A percentile compares a stretch with the other conserved stretches of the same genome.
These are phyloP conservation scores for Lindbergichthys nudifrons DNA, from an alignment of 2,797 vertebrate species.

Conservation along the genomic window DNA sequence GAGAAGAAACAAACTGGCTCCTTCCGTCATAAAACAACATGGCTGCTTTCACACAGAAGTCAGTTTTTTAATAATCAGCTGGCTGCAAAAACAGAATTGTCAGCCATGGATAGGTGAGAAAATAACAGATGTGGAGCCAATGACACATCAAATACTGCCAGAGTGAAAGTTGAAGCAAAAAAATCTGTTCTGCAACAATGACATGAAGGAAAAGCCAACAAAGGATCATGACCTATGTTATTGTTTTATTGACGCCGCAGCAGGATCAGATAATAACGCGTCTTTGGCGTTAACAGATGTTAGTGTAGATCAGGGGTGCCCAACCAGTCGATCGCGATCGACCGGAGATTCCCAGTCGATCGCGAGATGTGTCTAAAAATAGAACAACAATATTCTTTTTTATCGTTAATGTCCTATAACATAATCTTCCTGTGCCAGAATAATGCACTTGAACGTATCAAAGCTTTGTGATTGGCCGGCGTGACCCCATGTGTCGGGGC, in stretches of 20 bases:
- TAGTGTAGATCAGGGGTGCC: not conserved
- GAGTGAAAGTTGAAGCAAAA: not conserved
- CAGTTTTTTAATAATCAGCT: not conserved
- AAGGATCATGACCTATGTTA: not conserved
- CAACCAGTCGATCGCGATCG: no score
- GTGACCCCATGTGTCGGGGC: no score
- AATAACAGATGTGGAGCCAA: slow-evolving; percentile 17
- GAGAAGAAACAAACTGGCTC: slow-evolving; percentile 9
- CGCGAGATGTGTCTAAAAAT: no score
- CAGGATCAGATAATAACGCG: not conserved
- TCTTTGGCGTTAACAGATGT: not conserved
- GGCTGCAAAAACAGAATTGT: slow-evolving; percentile 28
- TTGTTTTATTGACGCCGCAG: not conserved
- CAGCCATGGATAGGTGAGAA: not conserved
- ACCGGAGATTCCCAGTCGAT: no score
- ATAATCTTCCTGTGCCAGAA: no score
- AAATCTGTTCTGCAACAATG: not conserved
- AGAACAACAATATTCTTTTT: no score
- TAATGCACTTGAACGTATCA: no score
- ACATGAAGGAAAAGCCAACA: slow-evolving; percentile 1
- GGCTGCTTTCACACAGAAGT: slow-evolving; percentile 34
- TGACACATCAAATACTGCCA: not conserved
- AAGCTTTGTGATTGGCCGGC: no score
- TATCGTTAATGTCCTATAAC: no score
- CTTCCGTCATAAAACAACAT: slow-evolving; percentile 46